Percentiles rank a stretch among this genome's conserved stretches.
Evolutionary conservation across 2,888 invertebrate species (phyloP).

Genomic region (Melanostoma mellinum): DNA sequence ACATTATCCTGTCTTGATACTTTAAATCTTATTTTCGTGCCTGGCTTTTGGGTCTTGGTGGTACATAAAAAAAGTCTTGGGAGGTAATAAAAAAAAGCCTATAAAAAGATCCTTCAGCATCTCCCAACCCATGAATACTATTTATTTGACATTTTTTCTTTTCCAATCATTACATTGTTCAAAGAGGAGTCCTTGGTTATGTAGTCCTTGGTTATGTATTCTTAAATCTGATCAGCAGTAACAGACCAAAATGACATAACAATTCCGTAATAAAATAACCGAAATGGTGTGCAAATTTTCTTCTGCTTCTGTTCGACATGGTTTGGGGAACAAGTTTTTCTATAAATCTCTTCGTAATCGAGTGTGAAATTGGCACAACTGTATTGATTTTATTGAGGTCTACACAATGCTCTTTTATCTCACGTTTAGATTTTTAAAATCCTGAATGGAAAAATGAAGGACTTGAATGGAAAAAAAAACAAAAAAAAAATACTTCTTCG

Average conservation of each 20-base stretch:
- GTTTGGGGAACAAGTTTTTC: constrained; percentile 13
- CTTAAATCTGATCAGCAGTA: constrained; percentile 30
- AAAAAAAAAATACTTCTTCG: no score
- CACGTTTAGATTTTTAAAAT: background rate
- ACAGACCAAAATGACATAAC: constrained; percentile 48
- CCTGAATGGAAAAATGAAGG: no score
- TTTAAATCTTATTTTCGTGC: no score
- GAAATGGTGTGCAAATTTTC: constrained; percentile 29
- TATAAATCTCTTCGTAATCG: constrained; percentile 24
- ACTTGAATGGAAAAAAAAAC: no score
- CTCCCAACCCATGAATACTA: constrained; percentile 1
- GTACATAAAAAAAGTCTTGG: background rate
- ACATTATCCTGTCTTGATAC: no score
- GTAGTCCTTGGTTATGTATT: constrained; percentile 24
- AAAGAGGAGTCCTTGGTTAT: constrained; percentile 20
- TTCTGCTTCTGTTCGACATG: background rate
- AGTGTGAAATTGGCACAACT: constrained; percentile 28
- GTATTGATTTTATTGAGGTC: constrained; percentile 10
- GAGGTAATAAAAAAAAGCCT: background rate
- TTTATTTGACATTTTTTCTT: constrained; percentile 27
- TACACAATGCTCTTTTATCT: background rate
- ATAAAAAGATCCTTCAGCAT: background rate
- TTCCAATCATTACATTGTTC: constrained; percentile 34
- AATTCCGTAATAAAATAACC: constrained; percentile 39
- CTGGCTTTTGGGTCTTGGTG: no score